Percentiles rank a stretch among this genome's conserved stretches.
phyloP scores from a whole-genome alignment of 2,888 invertebrate genomes.

The Noctuana brunneofusca region DNA sequence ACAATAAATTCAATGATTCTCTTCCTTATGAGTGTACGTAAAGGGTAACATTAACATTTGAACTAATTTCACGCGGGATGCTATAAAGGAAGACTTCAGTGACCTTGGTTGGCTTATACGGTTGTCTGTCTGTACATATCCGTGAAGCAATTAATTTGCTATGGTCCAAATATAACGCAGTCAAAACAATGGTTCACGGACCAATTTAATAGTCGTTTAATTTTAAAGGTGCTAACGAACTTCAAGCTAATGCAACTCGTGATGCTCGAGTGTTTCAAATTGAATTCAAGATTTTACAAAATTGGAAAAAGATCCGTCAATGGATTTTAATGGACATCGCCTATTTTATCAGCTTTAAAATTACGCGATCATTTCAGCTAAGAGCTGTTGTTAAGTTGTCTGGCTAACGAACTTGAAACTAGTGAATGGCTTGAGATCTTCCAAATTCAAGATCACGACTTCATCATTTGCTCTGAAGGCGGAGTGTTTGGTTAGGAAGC shows the following conservation, averaged over 20 bases:
- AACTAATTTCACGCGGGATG: constrained; percentile 17
- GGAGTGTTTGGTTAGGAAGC: constrained; percentile 53
- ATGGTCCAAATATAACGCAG: constrained; percentile 44
- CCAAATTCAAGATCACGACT: constrained; percentile 48
- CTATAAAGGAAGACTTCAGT: constrained; percentile 31
- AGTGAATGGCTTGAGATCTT: constrained; percentile 39
- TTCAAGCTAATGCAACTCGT: not conserved
- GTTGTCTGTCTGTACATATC: constrained; percentile 38
- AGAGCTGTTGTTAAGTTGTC: too few relatives aligned
- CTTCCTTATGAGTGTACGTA: constrained; percentile 26
- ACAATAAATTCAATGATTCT: constrained; percentile 26
- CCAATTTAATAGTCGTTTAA: constrained; percentile 31
- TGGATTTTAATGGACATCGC: too few relatives aligned
- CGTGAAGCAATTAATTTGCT: constrained; percentile 42
- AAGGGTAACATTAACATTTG: constrained; percentile 19
- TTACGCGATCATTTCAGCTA: not conserved
- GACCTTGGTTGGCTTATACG: constrained; percentile 42
- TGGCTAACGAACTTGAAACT: constrained; percentile 31
- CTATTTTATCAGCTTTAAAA: not conserved
- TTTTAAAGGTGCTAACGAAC: constrained; percentile 30
- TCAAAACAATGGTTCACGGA: constrained; percentile 45
- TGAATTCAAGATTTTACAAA: constrained; percentile 3
- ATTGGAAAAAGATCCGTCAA: too few relatives aligned
- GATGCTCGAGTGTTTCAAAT: not conserved
- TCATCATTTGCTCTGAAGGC: constrained; percentile 43